phyloP scores from a whole-genome alignment of 2,888 invertebrate species.

The Parnassius glacialis region DNA sequence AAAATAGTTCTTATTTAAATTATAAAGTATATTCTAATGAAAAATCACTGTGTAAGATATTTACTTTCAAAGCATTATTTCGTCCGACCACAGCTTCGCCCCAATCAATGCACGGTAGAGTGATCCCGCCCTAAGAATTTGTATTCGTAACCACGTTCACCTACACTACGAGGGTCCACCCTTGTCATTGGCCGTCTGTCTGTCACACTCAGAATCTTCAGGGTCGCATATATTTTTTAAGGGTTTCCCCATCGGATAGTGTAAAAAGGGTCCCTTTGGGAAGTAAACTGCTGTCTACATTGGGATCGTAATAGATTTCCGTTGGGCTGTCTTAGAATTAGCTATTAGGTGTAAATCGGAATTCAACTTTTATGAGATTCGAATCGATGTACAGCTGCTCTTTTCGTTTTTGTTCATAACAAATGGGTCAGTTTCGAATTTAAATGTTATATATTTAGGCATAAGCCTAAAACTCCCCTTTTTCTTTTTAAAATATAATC shows the following conservation, averaged over 20 bases:
- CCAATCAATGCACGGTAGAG: conserved; percentile 5
- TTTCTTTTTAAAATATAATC: background rate
- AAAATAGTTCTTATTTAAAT: no score
- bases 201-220: conserved; percentile 35
- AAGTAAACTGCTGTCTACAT: conserved; percentile 28
- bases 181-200: conserved; percentile 43
- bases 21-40: no score
- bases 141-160: conserved; percentile 36
- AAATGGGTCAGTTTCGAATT: no score
- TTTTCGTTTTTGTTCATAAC: no score
- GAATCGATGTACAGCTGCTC: background rate
- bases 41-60: background rate
- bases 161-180: conserved; percentile 35
- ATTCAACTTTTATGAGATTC: background rate
- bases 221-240: conserved; percentile 36
- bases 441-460: no score
- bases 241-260: conserved; percentile 26
- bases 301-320: conserved; percentile 28
- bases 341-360: conserved; percentile 9
- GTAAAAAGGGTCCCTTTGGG: conserved; percentile 35
- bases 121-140: conserved; percentile 23
- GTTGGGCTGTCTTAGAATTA: conserved; percentile 25
- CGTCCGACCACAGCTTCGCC: background rate
- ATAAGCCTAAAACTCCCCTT: background rate
- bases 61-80: background rate